Evolutionary conservation across 2,797 vertebrate species (phyloP).

Genomic region (Halcyon chelicuti): DNA sequence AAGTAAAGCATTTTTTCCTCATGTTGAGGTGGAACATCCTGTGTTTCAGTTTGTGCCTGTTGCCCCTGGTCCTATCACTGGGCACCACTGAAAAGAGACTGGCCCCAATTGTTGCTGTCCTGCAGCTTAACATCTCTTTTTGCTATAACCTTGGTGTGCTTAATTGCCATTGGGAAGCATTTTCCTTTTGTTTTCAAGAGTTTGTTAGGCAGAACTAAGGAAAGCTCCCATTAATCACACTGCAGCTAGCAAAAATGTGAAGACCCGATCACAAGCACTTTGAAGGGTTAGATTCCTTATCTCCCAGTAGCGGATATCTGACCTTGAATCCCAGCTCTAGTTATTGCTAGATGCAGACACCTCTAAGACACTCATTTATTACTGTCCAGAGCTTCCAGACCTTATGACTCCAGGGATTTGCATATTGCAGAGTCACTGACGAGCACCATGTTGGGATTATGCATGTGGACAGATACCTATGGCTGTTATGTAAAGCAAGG

Average conservation of each 20-base stretch:
- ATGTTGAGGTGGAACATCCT: too few species aligned
- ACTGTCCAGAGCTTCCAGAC: neutral
- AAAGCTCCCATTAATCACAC: neutral
- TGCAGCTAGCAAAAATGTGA: neutral
- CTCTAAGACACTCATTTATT: neutral
- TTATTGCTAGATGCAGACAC: neutral
- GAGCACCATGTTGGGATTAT: neutral
- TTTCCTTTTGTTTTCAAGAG: neutral
- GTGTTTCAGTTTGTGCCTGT: too few species aligned
- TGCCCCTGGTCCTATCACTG: too few species aligned
- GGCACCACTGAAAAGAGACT: too few species aligned
- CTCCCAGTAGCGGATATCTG: neutral
- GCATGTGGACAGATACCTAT: neutral
- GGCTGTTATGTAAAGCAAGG: neutral
- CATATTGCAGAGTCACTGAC: neutral
- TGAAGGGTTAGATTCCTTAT: neutral
- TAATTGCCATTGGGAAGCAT: neutral
- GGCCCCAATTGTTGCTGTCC: neutral
- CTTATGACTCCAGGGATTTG: neutral
- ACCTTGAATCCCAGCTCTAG: neutral
- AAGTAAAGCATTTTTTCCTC: too few species aligned
- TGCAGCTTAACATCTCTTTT: neutral
- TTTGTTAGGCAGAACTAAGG: neutral
- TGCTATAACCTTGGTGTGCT: neutral
- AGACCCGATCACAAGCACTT: neutral